Conservation (phyloP, 2,888 invertebrate genomes). For the Acronicta alni region DNA sequence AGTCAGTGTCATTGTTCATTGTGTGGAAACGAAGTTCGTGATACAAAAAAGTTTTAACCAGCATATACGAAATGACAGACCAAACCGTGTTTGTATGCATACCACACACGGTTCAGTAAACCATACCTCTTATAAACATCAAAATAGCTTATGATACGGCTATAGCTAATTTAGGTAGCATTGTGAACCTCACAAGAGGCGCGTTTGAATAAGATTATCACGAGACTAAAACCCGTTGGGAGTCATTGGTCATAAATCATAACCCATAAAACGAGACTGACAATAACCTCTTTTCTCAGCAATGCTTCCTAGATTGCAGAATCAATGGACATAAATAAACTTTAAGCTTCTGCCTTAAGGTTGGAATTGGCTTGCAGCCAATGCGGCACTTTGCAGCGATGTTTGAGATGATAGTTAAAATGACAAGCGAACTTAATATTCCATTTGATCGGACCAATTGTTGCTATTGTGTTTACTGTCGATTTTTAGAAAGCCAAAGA, state of each 20-base stretch:
- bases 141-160: constrained; percentile 78
- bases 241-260: constrained; percentile 89
- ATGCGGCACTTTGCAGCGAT: constrained; percentile 62
- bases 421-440: constrained; percentile 89
- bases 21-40: constrained; percentile 67
- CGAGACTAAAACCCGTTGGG: constrained; percentile 86
- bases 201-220: constrained; percentile 88
- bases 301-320: constrained; percentile 75
- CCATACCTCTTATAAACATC: constrained; percentile 70
- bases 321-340: constrained; percentile 54
- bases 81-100: constrained; percentile 74
- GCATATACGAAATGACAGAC: constrained; percentile 70
- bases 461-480: constrained; percentile 85
- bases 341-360: constrained; percentile 46
- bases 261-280: constrained; percentile 88
- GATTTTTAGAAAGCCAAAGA: constrained; percentile 83
- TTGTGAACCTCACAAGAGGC: constrained; percentile 86
- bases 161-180: constrained; percentile 89
- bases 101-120: constrained; percentile 75
- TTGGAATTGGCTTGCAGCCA: constrained; percentile 45
- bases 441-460: constrained; percentile 89
- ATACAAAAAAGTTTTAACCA: constrained; percentile 64
- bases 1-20: constrained; percentile 64
- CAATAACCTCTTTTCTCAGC: constrained; percentile 84
- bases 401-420: constrained; percentile 82